Percentiles rank a stretch among this genome's conserved stretches.
These are phyloP conservation scores for Pseudomyrmex pallidus DNA, from an alignment of 1,140 invertebrate genomes.

Conservation along the genomic window DNA sequence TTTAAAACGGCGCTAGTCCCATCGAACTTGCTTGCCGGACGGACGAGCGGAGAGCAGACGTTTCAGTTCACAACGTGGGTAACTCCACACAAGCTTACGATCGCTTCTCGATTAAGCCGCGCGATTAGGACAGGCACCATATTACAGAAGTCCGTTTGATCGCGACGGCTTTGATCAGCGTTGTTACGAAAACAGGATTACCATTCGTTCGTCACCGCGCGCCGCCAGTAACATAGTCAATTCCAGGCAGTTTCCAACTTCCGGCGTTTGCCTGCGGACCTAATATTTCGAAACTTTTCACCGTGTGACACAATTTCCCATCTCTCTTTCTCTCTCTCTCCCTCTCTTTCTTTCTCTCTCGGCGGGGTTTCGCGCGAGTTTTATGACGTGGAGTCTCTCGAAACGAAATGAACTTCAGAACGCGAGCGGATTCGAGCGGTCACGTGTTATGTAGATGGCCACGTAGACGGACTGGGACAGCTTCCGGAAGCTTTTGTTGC, in stretches of 20 bases:
- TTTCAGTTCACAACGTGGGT: not conserved
- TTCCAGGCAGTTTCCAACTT: slow-evolving; percentile 57
- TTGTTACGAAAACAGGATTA: slow-evolving; percentile 58
- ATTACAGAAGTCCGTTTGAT: slow-evolving; percentile 60
- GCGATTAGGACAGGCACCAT: slow-evolving; percentile 56
- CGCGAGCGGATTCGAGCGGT: slow-evolving; percentile 62
- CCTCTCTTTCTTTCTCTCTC: not conserved
- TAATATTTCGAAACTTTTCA: slow-evolving; percentile 70
- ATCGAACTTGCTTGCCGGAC: slow-evolving; percentile 2
- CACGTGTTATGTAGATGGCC: slow-evolving; percentile 74
- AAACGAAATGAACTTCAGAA: slow-evolving; percentile 58
- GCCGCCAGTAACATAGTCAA: slow-evolving; percentile 46
- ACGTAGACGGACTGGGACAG: slow-evolving; percentile 60
- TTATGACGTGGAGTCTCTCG: slow-evolving; percentile 52
- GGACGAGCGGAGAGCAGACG: slow-evolving; percentile 15
- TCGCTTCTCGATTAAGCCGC: slow-evolving; percentile 51
- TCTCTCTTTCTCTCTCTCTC: slow-evolving; percentile 2
- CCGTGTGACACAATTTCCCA: slow-evolving; percentile 36
- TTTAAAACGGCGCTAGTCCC: slow-evolving; percentile 36
- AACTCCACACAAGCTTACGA: slow-evolving; percentile 26
- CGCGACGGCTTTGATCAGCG: slow-evolving; percentile 50
- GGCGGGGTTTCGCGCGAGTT: slow-evolving; percentile 49
- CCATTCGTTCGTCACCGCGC: slow-evolving; percentile 32
- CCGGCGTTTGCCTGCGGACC: slow-evolving; percentile 57
- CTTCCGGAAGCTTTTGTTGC: slow-evolving; percentile 72